Evolutionary conservation across 1,140 invertebrate genomes (phyloP).

Genomic region (Leptinotarsa lineolata): DNA sequence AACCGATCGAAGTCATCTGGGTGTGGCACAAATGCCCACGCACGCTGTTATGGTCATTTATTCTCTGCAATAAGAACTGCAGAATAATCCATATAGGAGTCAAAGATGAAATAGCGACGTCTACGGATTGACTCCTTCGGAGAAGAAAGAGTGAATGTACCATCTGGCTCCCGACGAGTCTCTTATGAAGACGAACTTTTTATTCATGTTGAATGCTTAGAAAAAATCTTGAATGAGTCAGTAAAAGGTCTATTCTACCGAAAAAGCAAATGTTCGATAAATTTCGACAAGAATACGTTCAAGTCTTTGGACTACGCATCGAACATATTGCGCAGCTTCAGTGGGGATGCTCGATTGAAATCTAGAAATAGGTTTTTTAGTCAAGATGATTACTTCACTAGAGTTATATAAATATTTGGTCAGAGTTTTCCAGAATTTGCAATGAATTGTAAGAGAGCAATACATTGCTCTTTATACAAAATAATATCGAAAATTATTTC

Average conservation of each 20-base stretch:
- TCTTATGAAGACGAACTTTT: not conserved
- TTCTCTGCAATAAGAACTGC: not conserved
- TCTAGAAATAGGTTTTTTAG: no score
- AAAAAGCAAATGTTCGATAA: not conserved
- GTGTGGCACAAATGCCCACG: conserved; percentile 55
- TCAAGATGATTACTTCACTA: no score
- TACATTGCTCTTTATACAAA: no score
- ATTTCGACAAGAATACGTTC: not conserved
- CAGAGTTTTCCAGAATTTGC: no score
- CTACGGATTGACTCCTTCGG: not conserved
- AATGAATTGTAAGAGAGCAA: no score
- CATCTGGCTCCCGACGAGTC: no score
- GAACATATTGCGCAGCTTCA: no score
- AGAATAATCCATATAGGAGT: not conserved
- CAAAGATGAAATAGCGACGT: not conserved
- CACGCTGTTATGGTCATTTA: conserved; percentile 47
- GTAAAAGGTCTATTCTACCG: not conserved
- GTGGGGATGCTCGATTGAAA: no score
- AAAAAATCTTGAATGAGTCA: not conserved
- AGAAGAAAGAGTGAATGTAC: not conserved
- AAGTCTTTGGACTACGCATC: no score
- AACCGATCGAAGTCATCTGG: conserved; percentile 56
- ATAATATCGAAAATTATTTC: no score
- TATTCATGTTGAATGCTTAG: not conserved
- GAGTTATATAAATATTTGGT: no score